These are phyloP conservation scores for Nebria ingens DNA, from an alignment of 1,140 invertebrate genomes.

Conservation along the genomic window DNA sequence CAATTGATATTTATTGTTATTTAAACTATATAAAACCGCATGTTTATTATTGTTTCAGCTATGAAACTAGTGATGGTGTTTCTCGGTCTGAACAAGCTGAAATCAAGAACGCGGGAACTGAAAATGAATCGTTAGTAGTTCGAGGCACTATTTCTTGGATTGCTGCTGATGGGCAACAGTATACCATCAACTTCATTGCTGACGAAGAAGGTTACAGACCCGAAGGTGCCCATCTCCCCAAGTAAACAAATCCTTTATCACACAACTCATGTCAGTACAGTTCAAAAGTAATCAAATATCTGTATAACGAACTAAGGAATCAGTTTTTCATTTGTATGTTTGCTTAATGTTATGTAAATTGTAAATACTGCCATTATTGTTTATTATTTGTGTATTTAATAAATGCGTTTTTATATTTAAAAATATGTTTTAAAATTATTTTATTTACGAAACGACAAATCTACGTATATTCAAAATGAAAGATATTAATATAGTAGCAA, in stretches of 20 bases:
- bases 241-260: neutral
- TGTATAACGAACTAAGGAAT: neutral
- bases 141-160: constrained; percentile 31
- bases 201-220: constrained; percentile 47
- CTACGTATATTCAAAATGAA: too few species aligned
- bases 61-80: constrained; percentile 46
- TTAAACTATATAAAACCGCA: too few species aligned
- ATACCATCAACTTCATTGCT: constrained; percentile 41
- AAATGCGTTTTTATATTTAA: neutral
- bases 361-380: constrained; percentile 6
- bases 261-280: neutral
- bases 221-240: constrained; percentile 39
- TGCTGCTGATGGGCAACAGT: constrained; percentile 37
- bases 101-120: constrained; percentile 31
- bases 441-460: too few species aligned
- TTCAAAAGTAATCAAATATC: neutral
- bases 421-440: too few species aligned
- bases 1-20: too few species aligned
- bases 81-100: constrained; percentile 38
- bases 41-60: too few species aligned
- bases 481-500: too few species aligned
- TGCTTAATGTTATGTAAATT: neutral
- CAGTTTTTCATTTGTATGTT: neutral
- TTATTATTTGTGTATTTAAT: neutral
- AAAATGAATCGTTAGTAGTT: constrained; percentile 9